phyloP scores from a whole-genome alignment of 2,797 vertebrate genomes.

The Philypnodon macrostomus region DNA sequence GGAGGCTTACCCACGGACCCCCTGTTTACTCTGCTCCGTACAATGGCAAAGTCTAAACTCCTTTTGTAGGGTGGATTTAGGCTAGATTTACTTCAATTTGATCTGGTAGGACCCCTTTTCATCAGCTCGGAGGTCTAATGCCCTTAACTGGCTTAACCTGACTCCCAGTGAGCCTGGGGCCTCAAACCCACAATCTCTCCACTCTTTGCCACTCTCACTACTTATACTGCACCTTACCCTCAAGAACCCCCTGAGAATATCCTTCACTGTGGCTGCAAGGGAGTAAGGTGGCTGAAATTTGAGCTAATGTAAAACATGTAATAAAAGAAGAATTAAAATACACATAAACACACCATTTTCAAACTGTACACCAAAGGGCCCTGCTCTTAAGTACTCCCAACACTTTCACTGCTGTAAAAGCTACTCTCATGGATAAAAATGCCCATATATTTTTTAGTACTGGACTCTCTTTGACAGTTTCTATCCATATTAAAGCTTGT shows the following conservation, averaged over 20 bases:
- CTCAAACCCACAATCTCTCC: conserved; percentile 68
- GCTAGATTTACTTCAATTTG: conserved; percentile 85
- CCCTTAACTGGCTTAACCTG: conserved; percentile 84
- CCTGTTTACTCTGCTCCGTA: conserved; percentile 81
- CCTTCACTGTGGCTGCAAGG: conserved; percentile 52
- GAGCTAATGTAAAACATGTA: conserved; percentile 54
- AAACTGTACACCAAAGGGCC: conserved; percentile 3
- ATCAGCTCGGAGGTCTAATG: conserved; percentile 88
- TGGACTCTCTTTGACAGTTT: conserved; percentile 12
- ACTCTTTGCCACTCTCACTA: conserved; percentile 58
- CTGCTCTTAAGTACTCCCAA: background rate
- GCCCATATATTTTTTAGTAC: conserved; percentile 18
- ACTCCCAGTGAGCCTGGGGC: conserved; percentile 76
- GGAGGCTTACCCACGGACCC: conserved; percentile 76
- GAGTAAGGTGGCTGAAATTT: conserved; percentile 44
- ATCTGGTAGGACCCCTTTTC: conserved; percentile 83
- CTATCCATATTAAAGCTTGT: conserved; percentile 29
- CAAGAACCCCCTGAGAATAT: conserved; percentile 60
- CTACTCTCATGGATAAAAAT: conserved; percentile 57
- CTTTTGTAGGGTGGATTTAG: conserved; percentile 84
- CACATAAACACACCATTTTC: conserved; percentile 42
- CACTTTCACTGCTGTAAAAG: conserved; percentile 29
- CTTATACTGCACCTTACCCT: conserved; percentile 49
- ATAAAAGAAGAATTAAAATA: conserved; percentile 44
- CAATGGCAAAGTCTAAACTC: conserved; percentile 82